Conservation (phyloP, 37 sponge, comb jelly and placozoan species). For the Beroe forskalii region DNA sequence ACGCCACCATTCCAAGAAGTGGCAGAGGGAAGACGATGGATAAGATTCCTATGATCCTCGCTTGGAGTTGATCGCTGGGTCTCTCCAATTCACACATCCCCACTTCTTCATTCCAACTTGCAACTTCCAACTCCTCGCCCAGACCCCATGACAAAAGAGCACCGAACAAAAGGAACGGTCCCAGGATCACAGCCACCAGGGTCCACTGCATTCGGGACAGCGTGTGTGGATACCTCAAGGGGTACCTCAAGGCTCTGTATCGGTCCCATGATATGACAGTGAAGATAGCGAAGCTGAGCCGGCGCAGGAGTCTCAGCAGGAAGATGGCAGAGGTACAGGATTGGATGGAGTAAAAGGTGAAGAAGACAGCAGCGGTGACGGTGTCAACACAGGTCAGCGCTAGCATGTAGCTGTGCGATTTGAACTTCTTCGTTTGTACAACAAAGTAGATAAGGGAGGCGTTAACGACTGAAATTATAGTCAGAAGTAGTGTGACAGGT, state of each 20-base stretch:
- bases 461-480: constrained; percentile 39
- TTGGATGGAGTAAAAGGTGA: background rate
- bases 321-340: background rate
- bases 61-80: background rate
- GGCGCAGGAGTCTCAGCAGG: background rate
- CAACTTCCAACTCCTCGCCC: background rate
- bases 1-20: background rate
- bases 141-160: constrained; percentile 23
- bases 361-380: background rate
- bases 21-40: constrained; percentile 13
- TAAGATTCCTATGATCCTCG: background rate
- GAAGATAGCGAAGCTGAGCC: constrained; percentile 21
- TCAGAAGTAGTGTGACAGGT: no score
- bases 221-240: background rate
- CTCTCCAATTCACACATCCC: background rate
- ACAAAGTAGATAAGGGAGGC: background rate
- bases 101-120: background rate
- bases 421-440: background rate
- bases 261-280: constrained; percentile 22
- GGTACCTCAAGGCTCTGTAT: background rate
- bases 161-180: background rate
- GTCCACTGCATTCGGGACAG: background rate
- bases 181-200: constrained; percentile 14
- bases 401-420: constrained; percentile 25
- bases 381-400: background rate